Percentiles rank a stretch among this genome's conserved stretches.
Conservation (phyloP, 2,888 invertebrate species). For the Ornithoptera alexandrae region DNA sequence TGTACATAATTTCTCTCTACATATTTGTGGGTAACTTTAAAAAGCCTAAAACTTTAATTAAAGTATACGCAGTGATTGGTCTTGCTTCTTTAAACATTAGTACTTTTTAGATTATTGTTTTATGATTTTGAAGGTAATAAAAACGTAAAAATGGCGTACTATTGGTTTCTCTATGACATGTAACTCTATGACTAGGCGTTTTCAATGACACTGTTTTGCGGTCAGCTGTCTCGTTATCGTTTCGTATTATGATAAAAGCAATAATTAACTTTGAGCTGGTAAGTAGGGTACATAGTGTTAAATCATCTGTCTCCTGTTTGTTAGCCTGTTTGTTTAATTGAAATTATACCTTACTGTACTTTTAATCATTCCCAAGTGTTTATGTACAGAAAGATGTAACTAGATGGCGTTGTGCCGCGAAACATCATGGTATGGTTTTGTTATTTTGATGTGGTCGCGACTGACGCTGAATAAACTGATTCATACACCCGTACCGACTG, state of each 20-base stretch:
- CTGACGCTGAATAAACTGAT: too few species aligned
- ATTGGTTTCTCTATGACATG: slow-evolving; percentile 39
- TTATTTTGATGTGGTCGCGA: too few species aligned
- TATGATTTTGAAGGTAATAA: background rate
- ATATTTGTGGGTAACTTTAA: too few species aligned
- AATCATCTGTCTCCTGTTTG: slow-evolving; percentile 3
- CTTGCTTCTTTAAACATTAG: background rate
- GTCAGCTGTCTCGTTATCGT: slow-evolving; percentile 61
- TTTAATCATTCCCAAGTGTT: too few species aligned
- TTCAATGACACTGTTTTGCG: slow-evolving; percentile 65
- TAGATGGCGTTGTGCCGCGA: too few species aligned
- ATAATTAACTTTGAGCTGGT: slow-evolving; percentile 28
- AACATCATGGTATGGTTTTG: too few species aligned
- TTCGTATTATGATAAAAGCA: slow-evolving; percentile 43
- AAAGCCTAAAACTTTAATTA: too few species aligned
- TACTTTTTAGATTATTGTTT: background rate
- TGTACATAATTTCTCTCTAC: too few species aligned
- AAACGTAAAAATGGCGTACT: slow-evolving; percentile 18
- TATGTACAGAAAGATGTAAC: too few species aligned
- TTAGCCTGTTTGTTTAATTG: background rate
- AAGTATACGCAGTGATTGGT: background rate
- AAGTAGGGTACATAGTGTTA: background rate
- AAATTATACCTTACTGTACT: too few species aligned
- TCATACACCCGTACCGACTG: too few species aligned
- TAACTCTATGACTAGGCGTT: slow-evolving; percentile 60